Evolutionary conservation across 2,113 vertebrate genomes (phyloP), one percentile per base, ranked within the genome.

Genomic region (Sinocyclocheilus maitianheensis): DNA sequence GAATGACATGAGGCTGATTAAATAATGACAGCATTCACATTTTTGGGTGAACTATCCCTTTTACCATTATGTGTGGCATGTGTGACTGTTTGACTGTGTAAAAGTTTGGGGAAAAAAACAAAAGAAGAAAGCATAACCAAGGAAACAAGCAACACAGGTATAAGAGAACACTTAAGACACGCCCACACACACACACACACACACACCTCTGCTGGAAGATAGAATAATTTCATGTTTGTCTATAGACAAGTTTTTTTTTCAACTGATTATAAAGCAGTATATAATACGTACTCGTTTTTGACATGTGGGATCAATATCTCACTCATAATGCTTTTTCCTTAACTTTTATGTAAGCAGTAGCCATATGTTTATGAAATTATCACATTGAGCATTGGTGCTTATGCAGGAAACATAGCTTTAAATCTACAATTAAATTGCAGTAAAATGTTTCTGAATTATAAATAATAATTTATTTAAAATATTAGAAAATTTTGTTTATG

Each of bases 101-200:
- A 63, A 63, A 24, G 9, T 11, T 20, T 24, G 10, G 22, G 11
- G 11, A n/a, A 3, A n/a, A n/a, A 62, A n/a, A 3, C 9, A n/a
- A 3, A n/a, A n/a, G 2, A 62, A 10, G 22, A 60, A 22, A 60
- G 22, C 8, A 3, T 13, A 67, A 67, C 24, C 65, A 30, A 34
- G 65, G 26, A 34, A 51, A 14, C 48, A 51, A 14, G 48, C 13
- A 51, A 51, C 34, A 69, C 16, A 14, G 63, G 24, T 16, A 75
- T 43, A 24, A 8, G 37, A 46, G 43, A 75, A 48, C 4, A 48
- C 22, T 24, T 46, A 12, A 30, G 2, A 48, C 20, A 58, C 18
- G 75, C 55, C 62, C 84, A 11, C 37, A 99, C 98, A n/a, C n/a
- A n/a, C 60, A 51, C 60, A 77, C 60, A 43, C 40, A 65, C 10